Evolutionary conservation across 2,888 invertebrate species (phyloP), one percentile per base, ranked within the genome.

Genomic region (Cryptocephalus primarius): DNA sequence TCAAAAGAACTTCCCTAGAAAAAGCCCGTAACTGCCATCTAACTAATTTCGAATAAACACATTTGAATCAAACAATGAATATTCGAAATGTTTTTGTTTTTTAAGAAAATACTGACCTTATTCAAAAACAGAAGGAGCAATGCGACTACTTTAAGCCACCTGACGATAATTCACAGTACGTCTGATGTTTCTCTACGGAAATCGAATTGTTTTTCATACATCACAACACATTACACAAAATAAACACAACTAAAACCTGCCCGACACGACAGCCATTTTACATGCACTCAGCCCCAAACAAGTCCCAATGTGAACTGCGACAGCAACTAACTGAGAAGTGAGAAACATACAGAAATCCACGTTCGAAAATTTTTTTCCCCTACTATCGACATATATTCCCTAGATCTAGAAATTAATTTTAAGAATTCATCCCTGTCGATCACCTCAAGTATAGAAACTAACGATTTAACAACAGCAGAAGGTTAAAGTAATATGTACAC

Each of bases 221-320:
- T 12, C 12, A 43, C 34, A 43, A n/a, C 12, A 32, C n/a, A 33
- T 12, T 33, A 14, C n/a, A 43, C 33, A 51, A 51, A 46, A 48
- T 51, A 44, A 49, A 55, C 50, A 48, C 47, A 44, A 53, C 52
- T 51, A 48, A 49, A 46, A 49, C 50, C 52, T 43, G 40, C 44
- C 44, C 39, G 14, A 43, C 45, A 38, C 48, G 48, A 52, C 57
- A 48, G 57, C 57, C 57, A 57, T 57, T 57, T 57, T 57, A 52
- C 54, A 47, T 50, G 48, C 42, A 51, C 54, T 55, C 49, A n/a
- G n/a, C n/a, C n/a, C n/a, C n/a, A n/a, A n/a, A n/a, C n/a, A 41
- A 41, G 34, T 36, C 22, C 22, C 2, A 22, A 22, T 22, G 22
- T 22, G 22, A 22, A 22, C 22, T 22, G 22, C 22, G 22, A 22